These are phyloP conservation scores for Urocynchramus pylzowi DNA, from an alignment of 2,113 vertebrate species.

Conservation along the genomic window DNA sequence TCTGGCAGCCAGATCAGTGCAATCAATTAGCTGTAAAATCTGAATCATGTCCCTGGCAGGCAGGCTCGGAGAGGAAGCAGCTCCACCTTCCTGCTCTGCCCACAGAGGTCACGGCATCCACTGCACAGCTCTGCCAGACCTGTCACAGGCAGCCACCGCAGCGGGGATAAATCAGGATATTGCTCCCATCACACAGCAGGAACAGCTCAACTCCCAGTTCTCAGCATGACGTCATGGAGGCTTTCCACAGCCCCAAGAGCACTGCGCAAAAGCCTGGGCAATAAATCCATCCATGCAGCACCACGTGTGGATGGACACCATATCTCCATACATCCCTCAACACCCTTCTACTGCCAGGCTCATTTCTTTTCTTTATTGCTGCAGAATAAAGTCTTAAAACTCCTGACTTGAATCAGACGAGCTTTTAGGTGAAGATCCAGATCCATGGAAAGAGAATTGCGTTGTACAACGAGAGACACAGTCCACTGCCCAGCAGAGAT, in stretches of 20 bases:
- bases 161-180: background rate
- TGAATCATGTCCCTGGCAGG: constrained; percentile 44
- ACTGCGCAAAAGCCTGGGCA: background rate
- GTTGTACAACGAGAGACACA: background rate
- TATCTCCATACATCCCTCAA: background rate
- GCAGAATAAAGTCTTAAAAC: background rate
- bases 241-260: background rate
- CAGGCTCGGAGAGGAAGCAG: background rate
- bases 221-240: background rate
- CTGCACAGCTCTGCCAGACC: background rate
- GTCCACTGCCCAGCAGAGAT: background rate
- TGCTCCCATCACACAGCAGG: background rate
- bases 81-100: constrained; percentile 53
- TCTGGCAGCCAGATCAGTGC: constrained; percentile 35
- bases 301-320: background rate
- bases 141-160: background rate
- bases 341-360: background rate
- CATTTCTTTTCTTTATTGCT: background rate
- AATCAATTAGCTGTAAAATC: constrained; percentile 39
- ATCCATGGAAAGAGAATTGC: background rate
- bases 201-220: background rate
- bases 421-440: background rate
- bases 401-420: background rate
- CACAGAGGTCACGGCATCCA: background rate
- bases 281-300: background rate